Evolutionary conservation across 2,113 vertebrate species (phyloP).

Genomic region (Lepus europaeus): DNA sequence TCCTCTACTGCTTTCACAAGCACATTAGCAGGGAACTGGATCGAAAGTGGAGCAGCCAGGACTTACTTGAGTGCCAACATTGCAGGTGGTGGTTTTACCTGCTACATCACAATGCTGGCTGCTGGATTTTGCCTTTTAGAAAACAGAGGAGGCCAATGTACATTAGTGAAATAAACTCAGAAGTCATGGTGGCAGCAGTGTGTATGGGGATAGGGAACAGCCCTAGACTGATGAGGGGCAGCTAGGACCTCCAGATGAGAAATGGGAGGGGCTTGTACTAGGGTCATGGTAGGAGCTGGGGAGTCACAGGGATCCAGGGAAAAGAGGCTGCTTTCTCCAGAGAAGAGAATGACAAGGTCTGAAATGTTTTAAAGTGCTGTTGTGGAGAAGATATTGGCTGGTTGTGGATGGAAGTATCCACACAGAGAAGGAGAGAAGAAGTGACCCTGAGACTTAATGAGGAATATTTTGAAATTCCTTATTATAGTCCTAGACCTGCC

Average conservation of each 20-base stretch:
- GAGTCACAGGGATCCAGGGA: neutral
- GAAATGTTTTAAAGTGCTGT: neutral
- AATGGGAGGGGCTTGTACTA: neutral
- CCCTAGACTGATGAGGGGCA: neutral
- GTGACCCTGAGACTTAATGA: neutral
- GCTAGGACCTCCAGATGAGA: neutral
- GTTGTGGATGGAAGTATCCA: neutral
- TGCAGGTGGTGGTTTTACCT: no score
- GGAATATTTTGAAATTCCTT: conserved; percentile 15
- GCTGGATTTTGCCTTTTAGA: neutral
- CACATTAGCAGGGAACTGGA: no score
- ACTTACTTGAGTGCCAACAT: no score
- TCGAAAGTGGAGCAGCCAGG: no score
- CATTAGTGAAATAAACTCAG: neutral
- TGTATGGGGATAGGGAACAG: neutral
- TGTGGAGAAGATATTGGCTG: neutral
- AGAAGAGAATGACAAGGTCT: neutral
- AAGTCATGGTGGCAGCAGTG: neutral
- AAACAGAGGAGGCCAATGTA: neutral
- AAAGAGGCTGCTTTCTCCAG: neutral
- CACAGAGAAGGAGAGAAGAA: neutral
- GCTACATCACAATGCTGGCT: no score
- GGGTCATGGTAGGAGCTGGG: neutral
- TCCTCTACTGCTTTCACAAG: no score
- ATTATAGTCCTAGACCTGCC: neutral